Conservation (phyloP, 2,888 invertebrate genomes). For the Apocheima hispidaria region DNA sequence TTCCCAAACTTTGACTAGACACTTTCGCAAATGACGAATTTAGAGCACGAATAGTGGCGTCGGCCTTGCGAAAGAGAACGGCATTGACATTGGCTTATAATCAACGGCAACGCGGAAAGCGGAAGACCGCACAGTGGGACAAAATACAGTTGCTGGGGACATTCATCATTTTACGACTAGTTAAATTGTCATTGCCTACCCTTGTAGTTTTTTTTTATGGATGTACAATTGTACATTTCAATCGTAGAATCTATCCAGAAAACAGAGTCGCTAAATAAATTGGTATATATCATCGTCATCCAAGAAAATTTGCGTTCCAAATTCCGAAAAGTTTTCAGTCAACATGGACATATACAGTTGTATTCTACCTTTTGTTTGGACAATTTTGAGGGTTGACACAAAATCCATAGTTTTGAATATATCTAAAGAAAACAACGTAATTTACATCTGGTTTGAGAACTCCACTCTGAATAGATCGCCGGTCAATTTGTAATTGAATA, state of each 20-base stretch:
- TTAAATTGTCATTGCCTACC: neutral
- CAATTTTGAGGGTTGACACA: no score
- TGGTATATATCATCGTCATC: no score
- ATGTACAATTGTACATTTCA: neutral
- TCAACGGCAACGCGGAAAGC: conserved; percentile 72
- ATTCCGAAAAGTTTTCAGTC: no score
- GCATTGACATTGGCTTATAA: conserved; percentile 78
- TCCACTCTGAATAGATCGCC: neutral
- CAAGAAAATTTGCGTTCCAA: no score
- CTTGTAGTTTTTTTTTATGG: neutral
- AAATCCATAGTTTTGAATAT: no score
- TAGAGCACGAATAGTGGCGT: conserved; percentile 51
- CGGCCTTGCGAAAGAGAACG: conserved; percentile 71
- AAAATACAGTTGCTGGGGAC: conserved; percentile 24
- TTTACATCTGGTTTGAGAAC: neutral
- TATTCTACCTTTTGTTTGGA: no score
- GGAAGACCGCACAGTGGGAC: conserved; percentile 63
- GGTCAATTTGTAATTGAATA: conserved; percentile 27
- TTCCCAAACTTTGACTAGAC: conserved; percentile 45
- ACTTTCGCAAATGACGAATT: conserved; percentile 56
- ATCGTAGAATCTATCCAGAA: no score
- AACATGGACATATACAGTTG: no score
- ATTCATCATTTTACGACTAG: neutral
- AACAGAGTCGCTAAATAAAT: no score
- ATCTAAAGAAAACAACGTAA: neutral